A percentile compares a stretch with the other conserved stretches of the same genome.
Conservation (phyloP, 2,888 invertebrate genomes). For the Didymodactylos carnosus region DNA sequence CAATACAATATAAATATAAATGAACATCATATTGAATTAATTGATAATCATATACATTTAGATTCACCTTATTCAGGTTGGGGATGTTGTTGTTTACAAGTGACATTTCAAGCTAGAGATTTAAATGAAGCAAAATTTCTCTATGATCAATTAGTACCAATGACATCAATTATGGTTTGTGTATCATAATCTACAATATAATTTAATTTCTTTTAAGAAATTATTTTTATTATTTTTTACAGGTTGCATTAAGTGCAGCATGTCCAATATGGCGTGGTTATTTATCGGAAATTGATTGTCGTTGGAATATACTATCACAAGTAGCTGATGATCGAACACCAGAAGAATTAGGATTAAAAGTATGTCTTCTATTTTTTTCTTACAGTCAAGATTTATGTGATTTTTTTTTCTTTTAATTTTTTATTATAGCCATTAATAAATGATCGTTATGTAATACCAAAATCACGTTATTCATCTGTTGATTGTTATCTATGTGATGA, state of each 20-base stretch:
- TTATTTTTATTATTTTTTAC: no score
- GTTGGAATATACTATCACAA: slow-evolving; percentile 87
- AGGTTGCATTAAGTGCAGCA: slow-evolving; percentile 86
- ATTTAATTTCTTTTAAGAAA: no score
- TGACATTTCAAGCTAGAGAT: slow-evolving; percentile 64
- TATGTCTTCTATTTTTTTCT: no score
- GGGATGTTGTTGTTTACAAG: slow-evolving; percentile 90
- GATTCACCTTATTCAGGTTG: slow-evolving; percentile 99
- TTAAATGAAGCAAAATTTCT: slow-evolving; percentile 79
- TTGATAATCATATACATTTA: slow-evolving; percentile 41
- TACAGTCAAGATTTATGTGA: no score
- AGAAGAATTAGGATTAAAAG: slow-evolving; percentile 47
- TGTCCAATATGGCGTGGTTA: slow-evolving; percentile 81
- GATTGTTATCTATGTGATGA: slow-evolving; percentile 80
- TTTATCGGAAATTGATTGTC: slow-evolving; percentile 80
- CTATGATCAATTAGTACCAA: slow-evolving; percentile 84
- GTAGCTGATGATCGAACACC: slow-evolving; percentile 83
- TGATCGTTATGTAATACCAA: slow-evolving; percentile 19
- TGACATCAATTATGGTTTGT: slow-evolving; percentile 68
- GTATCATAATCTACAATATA: slow-evolving; percentile 78
- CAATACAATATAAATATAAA: no score
- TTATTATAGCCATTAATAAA: slow-evolving; percentile 35
- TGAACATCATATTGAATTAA: slow-evolving; percentile 15
- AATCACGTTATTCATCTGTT: slow-evolving; percentile 90
- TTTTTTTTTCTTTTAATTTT: no score